A percentile compares a stretch with the other conserved stretches of the same genome.
These are phyloP conservation scores for Platichthys stellatus DNA, from an alignment of 2,113 vertebrate species.

Conservation along the genomic window DNA sequence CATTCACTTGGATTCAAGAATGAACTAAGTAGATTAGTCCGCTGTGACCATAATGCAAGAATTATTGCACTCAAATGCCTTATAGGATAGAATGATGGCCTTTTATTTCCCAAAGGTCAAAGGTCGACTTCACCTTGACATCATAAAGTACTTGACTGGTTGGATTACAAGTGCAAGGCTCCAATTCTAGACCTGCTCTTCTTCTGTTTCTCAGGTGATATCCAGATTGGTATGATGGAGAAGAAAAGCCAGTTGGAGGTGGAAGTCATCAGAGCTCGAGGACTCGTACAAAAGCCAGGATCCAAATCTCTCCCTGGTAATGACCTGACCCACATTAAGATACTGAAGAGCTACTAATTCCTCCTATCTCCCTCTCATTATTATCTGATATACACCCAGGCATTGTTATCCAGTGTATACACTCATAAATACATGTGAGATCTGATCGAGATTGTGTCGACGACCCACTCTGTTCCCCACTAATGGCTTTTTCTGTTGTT, in stretches of 20 bases:
- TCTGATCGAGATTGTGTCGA: conserved; percentile 8
- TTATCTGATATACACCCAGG: neutral
- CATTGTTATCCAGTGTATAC: neutral
- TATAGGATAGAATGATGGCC: neutral
- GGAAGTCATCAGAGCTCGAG: conserved; percentile 96
- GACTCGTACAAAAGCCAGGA: conserved; percentile 94
- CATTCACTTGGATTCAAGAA: too few species aligned
- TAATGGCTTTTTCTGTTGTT: conserved; percentile 50
- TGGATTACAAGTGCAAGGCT: neutral
- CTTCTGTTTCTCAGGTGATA: conserved; percentile 86
- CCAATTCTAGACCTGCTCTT: neutral
- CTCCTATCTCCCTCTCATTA: conserved; percentile 1
- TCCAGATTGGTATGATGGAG: conserved; percentile 98
- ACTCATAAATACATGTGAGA: neutral
- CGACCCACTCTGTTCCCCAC: neutral
- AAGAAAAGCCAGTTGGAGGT: conserved; percentile 98
- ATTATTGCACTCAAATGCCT: neutral
- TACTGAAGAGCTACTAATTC: neutral
- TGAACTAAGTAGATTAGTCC: too few species aligned
- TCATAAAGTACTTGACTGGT: neutral
- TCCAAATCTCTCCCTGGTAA: conserved; percentile 97
- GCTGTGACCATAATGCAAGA: too few species aligned
- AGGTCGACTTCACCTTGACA: neutral
- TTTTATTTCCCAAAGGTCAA: neutral
- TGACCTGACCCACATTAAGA: conserved; percentile 6